Evolutionary conservation across 2,888 invertebrate genomes (phyloP), one percentile per base, ranked within the genome.

Genomic region (Microplitis deprimator): DNA sequence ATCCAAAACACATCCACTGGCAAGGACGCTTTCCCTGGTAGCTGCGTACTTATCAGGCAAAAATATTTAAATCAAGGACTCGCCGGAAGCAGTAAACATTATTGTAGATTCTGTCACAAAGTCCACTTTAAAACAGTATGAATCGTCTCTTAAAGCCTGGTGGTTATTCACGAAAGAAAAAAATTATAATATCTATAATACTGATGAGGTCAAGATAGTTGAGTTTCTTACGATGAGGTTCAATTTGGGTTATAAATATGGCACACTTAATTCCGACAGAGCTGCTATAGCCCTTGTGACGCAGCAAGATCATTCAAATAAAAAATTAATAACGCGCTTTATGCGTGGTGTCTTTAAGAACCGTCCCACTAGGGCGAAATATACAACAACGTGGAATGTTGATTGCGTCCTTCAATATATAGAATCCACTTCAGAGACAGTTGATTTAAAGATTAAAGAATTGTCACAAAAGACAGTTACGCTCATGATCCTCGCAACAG

Each of bases 401-500:
- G 38, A 60, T 5, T 69, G 75, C 1, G 79, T 79, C 7, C 16
- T 77, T 1, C n/a, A 65, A 16, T 74, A 65, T 29, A 6, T 76
- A 7, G 67, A 73, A 6, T 5, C 40, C 69, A 16, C 17, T 76
- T 7, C 41, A 8, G 6, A 68, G 1, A 59, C 76, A 16, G 29
- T 65, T 6, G 29, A 79, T 0, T 13, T 77, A 6, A 73, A 77
- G 6, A 62, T 73, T 10, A 77, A 68, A 38, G 75, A 79, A 69
- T 64, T 70, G 20, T 72, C 79, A 6, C 76, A 79, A 68, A 79
- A 75, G 50, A 61, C 79, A 8, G 67, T 75, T 10, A 77, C 77
- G 10, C 72, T 78, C 0, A 16, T 81, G 17, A 77, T 78, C 8
- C 50, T 82, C 17, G 72, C 77, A 8, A 80, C 80, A 3, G 82